Conservation (phyloP, 2,888 invertebrate species). For the Perithous albicinctus region DNA sequence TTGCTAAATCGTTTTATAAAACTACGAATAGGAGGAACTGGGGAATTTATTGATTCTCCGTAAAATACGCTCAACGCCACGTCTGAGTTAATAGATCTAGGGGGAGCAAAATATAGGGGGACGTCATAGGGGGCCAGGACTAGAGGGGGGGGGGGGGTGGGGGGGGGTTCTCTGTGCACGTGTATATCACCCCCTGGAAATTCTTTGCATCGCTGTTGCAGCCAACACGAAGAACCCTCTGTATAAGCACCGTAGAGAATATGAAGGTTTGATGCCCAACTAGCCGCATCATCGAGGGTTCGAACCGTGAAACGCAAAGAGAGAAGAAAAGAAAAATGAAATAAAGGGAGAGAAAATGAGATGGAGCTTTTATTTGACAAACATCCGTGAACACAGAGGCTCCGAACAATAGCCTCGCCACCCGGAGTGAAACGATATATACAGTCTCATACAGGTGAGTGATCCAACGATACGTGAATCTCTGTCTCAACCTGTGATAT, state of each 20-base stretch:
- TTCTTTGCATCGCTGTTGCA: conserved; percentile 81
- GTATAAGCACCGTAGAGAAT: conserved; percentile 76
- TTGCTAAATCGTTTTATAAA: conserved; percentile 68
- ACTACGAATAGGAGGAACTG: conserved; percentile 49
- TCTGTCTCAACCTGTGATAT: conserved; percentile 39
- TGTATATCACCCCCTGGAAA: conserved; percentile 80
- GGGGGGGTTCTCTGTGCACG: too few relatives aligned
- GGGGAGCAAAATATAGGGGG: conserved; percentile 60
- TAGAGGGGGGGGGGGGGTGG: too few relatives aligned
- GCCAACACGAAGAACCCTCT: conserved; percentile 70
- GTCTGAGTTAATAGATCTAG: conserved; percentile 72
- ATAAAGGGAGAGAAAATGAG: conserved; percentile 65
- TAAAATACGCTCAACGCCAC: conserved; percentile 80
- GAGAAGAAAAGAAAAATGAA: too few relatives aligned
- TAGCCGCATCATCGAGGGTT: conserved; percentile 83
- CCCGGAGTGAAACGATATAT: conserved; percentile 43
- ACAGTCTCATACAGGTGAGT: conserved; percentile 64
- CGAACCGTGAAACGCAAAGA: conserved; percentile 71
- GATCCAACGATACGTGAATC: conserved; percentile 48
- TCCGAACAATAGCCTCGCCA: conserved; percentile 72
- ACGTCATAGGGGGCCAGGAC: conserved; percentile 61
- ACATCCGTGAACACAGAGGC: conserved; percentile 79
- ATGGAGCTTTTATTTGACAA: conserved; percentile 83
- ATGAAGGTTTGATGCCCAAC: conserved; percentile 83
- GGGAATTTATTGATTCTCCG: conserved; percentile 74